A percentile compares a stretch with the other conserved stretches of the same genome.
Conservation (phyloP, 2,888 invertebrate species). For the Idaea aversata region DNA sequence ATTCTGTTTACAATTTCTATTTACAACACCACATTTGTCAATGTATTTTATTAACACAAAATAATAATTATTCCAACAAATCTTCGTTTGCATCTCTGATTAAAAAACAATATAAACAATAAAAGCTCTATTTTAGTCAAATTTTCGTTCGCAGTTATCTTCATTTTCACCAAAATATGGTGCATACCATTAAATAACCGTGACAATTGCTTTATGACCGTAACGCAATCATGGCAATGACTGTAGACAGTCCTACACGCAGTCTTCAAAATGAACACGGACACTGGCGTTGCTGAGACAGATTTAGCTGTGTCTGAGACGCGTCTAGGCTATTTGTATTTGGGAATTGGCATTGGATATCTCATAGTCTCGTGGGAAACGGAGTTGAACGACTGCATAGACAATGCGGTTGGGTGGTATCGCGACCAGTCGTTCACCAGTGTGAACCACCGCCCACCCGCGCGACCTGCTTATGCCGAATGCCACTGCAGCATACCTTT, state of each 20-base stretch:
- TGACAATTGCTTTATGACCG: constrained; percentile 37
- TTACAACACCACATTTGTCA: not conserved
- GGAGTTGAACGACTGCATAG: constrained; percentile 78
- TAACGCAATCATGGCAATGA: constrained; percentile 45
- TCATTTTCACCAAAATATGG: constrained; percentile 28
- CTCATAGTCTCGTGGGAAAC: constrained; percentile 77
- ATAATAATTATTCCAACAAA: not conserved
- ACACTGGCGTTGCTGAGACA: constrained; percentile 58
- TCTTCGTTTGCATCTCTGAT: not conserved
- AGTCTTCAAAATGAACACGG: constrained; percentile 52
- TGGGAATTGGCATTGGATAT: constrained; percentile 75
- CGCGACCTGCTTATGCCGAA: constrained; percentile 34
- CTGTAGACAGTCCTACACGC: constrained; percentile 41
- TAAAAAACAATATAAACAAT: not conserved
- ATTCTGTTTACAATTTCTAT: not conserved
- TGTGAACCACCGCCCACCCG: constrained; percentile 55
- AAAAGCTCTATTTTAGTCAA: constrained; percentile 3
- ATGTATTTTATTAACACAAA: not conserved
- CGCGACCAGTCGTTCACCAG: constrained; percentile 62
- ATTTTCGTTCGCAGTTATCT: constrained; percentile 12
- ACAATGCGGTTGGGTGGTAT: constrained; percentile 71
- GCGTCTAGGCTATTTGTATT: constrained; percentile 78
- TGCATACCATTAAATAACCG: constrained; percentile 33
- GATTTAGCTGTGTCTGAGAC: constrained; percentile 75
- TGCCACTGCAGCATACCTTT: constrained; percentile 34